Conservation (phyloP, 2,113 vertebrate species). For the Etheostoma spectabile region DNA sequence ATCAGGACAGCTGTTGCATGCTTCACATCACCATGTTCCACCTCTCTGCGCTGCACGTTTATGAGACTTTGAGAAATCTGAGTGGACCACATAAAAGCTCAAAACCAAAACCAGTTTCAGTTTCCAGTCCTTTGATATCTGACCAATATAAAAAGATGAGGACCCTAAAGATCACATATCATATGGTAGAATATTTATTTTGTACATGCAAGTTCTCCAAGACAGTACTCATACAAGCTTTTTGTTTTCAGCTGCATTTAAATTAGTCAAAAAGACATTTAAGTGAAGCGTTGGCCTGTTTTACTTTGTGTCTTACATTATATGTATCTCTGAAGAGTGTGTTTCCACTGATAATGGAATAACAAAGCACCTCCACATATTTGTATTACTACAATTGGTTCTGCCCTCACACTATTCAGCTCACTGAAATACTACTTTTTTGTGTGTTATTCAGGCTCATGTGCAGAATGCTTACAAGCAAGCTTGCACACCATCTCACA, state of each 20-base stretch:
- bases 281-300: background rate
- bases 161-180: constrained; percentile 2
- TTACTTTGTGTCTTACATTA: background rate
- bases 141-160: constrained; percentile 6
- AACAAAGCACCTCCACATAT: constrained; percentile 2
- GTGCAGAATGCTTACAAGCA: constrained; percentile 22
- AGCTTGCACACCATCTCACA: constrained; percentile 18
- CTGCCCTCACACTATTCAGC: background rate
- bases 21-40: background rate
- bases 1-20: background rate
- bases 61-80: background rate
- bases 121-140: constrained; percentile 11
- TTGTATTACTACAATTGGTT: constrained; percentile 14
- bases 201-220: background rate
- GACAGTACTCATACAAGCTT: background rate
- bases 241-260: constrained; percentile 7
- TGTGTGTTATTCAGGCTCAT: constrained; percentile 25
- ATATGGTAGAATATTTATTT: background rate
- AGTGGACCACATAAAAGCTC: background rate
- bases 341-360: constrained; percentile 5
- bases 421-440: background rate
- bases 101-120: background rate
- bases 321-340: background rate
- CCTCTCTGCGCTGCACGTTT: background rate
- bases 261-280: constrained; percentile 2